A percentile compares a stretch with the other conserved stretches of the same genome.
These are phyloP conservation scores for Lottia scabra DNA, from an alignment of 2,888 invertebrate genomes.

Conservation along the genomic window DNA sequence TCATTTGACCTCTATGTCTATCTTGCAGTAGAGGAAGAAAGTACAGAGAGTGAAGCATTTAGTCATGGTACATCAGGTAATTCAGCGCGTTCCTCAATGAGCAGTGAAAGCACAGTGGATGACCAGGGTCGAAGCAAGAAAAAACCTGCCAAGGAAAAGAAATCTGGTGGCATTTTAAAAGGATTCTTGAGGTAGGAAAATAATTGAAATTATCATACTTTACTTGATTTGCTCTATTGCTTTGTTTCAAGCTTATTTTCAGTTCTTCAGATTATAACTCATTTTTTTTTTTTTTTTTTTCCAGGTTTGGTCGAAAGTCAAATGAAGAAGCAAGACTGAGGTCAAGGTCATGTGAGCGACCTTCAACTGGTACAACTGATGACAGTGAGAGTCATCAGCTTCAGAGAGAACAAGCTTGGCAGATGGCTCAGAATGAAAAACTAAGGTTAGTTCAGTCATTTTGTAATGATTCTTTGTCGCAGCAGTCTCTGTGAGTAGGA, in stretches of 20 bases:
- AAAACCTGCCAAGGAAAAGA: slow-evolving; percentile 55
- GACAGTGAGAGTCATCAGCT: background rate
- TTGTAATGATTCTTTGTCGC: no score
- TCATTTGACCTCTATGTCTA: background rate
- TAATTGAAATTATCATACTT: no score
- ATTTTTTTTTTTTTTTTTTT: background rate
- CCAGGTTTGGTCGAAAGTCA: slow-evolving; percentile 57
- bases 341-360: slow-evolving; percentile 37
- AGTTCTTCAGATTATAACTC: background rate
- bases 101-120: slow-evolving; percentile 53
- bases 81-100: slow-evolving; percentile 60
- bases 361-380: slow-evolving; percentile 20
- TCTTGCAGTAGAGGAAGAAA: slow-evolving; percentile 71
- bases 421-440: slow-evolving; percentile 3
- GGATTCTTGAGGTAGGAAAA: slow-evolving; percentile 71
- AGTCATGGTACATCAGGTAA: slow-evolving; percentile 40
- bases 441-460: background rate
- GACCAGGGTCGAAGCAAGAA: slow-evolving; percentile 37
- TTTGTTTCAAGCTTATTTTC: no score
- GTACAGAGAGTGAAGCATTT: slow-evolving; percentile 65
- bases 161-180: slow-evolving; percentile 78
- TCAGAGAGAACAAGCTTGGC: slow-evolving; percentile 2
- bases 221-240: no score
- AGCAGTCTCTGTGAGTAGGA: no score
- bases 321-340: slow-evolving; percentile 37